A percentile compares a stretch with the other conserved stretches of the same genome.
Conservation (phyloP, 2,797 vertebrate genomes). For the Hydrocynus forskahlii region DNA sequence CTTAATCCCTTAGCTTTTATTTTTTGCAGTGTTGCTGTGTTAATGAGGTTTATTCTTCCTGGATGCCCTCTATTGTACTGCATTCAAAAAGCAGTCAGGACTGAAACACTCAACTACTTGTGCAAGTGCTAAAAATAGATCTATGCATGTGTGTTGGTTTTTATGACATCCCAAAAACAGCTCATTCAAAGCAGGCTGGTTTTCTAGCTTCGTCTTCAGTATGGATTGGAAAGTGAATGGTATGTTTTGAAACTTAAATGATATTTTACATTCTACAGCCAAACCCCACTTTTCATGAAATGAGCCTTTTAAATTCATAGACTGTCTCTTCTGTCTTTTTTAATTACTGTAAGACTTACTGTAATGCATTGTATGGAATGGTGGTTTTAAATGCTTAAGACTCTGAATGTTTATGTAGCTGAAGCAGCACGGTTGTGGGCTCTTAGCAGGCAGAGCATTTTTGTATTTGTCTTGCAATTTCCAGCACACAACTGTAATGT, state of each 20-base stretch:
- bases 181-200: no score
- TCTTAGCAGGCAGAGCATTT: not conserved
- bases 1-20: not conserved
- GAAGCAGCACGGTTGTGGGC: not conserved
- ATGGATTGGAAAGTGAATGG: not conserved
- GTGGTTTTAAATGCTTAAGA: not conserved
- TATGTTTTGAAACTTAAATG: not conserved
- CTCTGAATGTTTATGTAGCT: not conserved
- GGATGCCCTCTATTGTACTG: not conserved
- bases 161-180: no score
- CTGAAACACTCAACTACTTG: no score
- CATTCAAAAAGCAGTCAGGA: not conserved
- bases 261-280: not conserved
- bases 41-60: not conserved
- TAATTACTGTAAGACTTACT: conserved; percentile 8
- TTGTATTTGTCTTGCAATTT: not conserved
- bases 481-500: not conserved
- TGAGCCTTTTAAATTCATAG: not conserved
- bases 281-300: not conserved
- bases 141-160: no score
- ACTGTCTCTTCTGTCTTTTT: not conserved
- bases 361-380: not conserved
- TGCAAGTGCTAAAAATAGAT: no score
- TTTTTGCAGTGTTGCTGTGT: not conserved
- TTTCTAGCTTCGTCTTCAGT: not conserved